Base-by-base conservation (phyloP, 1,140 invertebrate genomes). In the Andricus grossulariae region DNA sequence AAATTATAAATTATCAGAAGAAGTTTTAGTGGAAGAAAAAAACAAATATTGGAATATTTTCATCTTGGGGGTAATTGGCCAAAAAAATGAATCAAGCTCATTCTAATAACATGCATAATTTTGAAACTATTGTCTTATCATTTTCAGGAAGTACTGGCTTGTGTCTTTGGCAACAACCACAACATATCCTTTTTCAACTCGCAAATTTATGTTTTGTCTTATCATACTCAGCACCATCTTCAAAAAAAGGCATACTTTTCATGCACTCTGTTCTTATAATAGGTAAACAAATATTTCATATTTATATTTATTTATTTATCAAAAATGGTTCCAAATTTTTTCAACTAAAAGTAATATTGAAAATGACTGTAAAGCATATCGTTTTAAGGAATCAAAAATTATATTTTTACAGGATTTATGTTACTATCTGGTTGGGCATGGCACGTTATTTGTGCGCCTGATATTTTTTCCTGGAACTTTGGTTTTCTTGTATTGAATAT, bases 401-500 rank as follows among this genome's bases (percentile, higher is more conserved):
- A 15, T 75, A 16, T 78, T 66, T 74, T 88, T 88, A 51, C 89
- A 97, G 96, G 95, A 51, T 96, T 97, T 84, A 93, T 97, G 90
- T 88, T 97, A 80, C 94, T 97, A 82, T 96, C 95, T 5, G 94
- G 96, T 45, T 98, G 97, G 97, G 95, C 96, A 12, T 97, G 96
- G 96, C 96, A 96, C 80, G 94, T 97, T 3, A 95, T 97, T 52
- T 98, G 97, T 86, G 96, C 97, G 2, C 96, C 96, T 1, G 96
- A 97, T 87, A 94, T 97, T 15, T 97, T 97, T 89, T 96, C 95
- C 0, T 98, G 96, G 96, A 97, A 97, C 86, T 97, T 97, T 82
- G 94, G 94, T 50, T 97, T 97, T 86, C 94, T 97, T 79, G 88
- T 97, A n/a, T 91, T 97, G 75, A 98, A 98, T 86, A 93, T 96